Conservation (phyloP, 2,797 vertebrate species). For the Sebastes aleutianus region DNA sequence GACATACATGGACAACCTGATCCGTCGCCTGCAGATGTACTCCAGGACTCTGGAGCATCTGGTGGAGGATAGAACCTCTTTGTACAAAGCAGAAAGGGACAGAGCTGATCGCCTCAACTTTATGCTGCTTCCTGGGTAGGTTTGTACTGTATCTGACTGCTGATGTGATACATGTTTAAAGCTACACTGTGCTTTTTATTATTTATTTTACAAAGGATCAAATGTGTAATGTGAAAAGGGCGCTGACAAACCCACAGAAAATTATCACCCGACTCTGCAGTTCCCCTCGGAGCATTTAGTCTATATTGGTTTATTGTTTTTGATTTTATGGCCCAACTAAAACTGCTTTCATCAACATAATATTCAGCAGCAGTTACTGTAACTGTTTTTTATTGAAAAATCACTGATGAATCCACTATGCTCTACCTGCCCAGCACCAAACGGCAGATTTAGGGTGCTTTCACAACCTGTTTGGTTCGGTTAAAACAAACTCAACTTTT, state of each 20-base stretch:
- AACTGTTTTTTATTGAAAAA: not conserved
- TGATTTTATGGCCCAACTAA: not conserved
- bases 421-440: no score
- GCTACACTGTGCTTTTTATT: not conserved
- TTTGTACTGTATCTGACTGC: not conserved
- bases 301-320: not conserved
- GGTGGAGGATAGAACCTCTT: constrained; percentile 92
- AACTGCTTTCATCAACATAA: no score
- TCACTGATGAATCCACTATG: not conserved
- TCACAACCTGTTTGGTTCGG: no score
- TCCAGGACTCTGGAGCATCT: constrained; percentile 93
- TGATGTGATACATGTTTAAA: not conserved
- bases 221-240: not conserved
- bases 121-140: constrained; percentile 93
- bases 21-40: constrained; percentile 95
- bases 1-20: constrained; percentile 98
- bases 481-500: no score
- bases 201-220: not conserved
- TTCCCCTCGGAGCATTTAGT: not conserved
- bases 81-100: constrained; percentile 97
- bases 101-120: constrained; percentile 94
- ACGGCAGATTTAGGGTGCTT: no score
- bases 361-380: no score
- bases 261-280: not conserved
- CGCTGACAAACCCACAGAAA: not conserved